Base-by-base conservation (phyloP, 2,797 vertebrate genomes). In the Halcyon chelicuti region DNA sequence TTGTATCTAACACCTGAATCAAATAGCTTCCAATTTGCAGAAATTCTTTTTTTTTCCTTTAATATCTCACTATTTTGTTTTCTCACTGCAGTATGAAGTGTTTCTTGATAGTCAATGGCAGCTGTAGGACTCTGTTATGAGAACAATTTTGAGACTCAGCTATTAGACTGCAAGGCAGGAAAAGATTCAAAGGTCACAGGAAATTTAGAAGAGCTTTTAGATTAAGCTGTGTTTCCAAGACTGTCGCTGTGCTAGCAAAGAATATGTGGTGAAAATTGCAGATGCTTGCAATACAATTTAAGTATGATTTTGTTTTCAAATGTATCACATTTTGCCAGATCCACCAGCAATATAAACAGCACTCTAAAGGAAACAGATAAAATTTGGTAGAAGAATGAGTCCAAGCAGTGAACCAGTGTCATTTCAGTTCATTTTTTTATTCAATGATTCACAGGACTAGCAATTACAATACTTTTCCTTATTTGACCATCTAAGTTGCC, bases 341-440 rank as follows among this genome's bases (percentile, higher is more conserved):
- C 31, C 25, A 78, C 66, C 28, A 60, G 20, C n/a, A 81, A 22
- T 37, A 62, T 47, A 40, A 67, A 37, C 22, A 86, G 25, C 20
- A 25, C 23, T 65, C 31, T 51, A 63, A 85, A 85, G 14, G 54
- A 57, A 63, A 35, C 25, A 2, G 23, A 39, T 31, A 14, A 37
- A 58, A 77, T 21, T 2, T 94, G 3, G 3, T 23, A 2, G n/a
- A 16, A 68, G 10, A 72, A 25, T 31, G 6, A 5, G 8, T n/a
- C 4, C 7, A 35, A 62, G 28, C 1, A 40, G 1, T 0, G 1
- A 46, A 2, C 1, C 13, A 2, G 0, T 46, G 20, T 18, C 1
- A 28, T 35, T 20, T 17, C 2, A 1, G 0, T 31, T 14, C 2
- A 15, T 0, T 40, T 66, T 76, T 6, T 33, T 72, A 5, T 65